These are phyloP conservation scores for Caenorhabditis inopinata DNA, from an alignment of 1,140 invertebrate genomes.

Conservation along the genomic window DNA sequence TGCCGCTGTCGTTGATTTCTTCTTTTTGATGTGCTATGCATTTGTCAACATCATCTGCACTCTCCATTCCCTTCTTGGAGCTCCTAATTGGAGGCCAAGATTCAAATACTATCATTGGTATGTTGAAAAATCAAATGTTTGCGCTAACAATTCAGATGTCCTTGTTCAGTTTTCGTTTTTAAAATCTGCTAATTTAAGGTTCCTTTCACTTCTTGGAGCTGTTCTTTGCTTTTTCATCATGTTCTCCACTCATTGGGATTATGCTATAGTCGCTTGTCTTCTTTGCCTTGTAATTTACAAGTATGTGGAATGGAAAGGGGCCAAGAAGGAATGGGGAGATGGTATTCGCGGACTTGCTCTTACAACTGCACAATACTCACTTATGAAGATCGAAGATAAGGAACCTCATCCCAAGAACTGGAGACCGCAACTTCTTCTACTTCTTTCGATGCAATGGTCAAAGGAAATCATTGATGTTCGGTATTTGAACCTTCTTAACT, in stretches of 20 bases:
- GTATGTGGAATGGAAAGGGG: constrained; percentile 97
- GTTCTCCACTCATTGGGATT: constrained; percentile 99
- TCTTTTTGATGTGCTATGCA: constrained; percentile 99
- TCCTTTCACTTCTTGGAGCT: constrained; percentile 86
- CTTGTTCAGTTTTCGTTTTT: too few species aligned
- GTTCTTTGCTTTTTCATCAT: constrained; percentile 92
- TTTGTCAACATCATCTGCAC: constrained; percentile 98
- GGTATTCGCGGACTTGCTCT: constrained; percentile 93
- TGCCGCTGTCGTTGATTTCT: constrained; percentile 69
- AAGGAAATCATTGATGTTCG: constrained; percentile 61
- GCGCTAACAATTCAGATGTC: too few species aligned
- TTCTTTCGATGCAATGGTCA: constrained; percentile 63
- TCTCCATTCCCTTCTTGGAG: constrained; percentile 85
- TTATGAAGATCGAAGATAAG: constrained; percentile 69
- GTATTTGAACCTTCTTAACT: constrained; percentile 61
- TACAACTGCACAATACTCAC: constrained; percentile 89
- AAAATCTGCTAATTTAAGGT: too few species aligned
- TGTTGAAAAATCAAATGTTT: constrained; percentile 55
- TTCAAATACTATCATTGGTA: constrained; percentile 99
- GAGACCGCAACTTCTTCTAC: constrained; percentile 61
- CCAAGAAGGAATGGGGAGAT: constrained; percentile 99
- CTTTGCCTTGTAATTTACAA: constrained; percentile 94
- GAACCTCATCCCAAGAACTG: constrained; percentile 65
- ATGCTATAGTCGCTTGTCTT: constrained; percentile 88
- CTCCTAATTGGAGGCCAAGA: constrained; percentile 95